Evolutionary conservation across 2,113 vertebrate genomes (phyloP).

Genomic region (Onychorhynchus coronatus): DNA sequence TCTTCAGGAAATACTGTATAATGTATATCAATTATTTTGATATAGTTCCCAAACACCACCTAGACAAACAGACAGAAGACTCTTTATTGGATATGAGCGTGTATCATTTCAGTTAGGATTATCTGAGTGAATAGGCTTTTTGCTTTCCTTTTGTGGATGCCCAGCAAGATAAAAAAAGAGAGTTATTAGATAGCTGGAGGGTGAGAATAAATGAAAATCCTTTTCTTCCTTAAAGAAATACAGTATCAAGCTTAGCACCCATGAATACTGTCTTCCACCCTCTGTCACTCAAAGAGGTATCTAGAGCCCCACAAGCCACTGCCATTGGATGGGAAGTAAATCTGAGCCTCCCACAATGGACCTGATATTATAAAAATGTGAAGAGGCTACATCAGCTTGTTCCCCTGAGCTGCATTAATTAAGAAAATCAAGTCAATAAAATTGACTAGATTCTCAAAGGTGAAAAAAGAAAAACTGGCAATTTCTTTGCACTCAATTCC

Average conservation of each 20-base stretch:
- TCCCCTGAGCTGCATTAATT: neutral
- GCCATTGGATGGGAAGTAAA: neutral
- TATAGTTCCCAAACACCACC: neutral
- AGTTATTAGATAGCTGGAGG: neutral
- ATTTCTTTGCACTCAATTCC: neutral
- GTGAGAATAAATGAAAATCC: neutral
- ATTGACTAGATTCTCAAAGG: neutral
- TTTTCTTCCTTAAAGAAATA: neutral
- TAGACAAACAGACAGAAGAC: neutral
- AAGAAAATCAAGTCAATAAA: neutral
- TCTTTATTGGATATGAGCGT: neutral
- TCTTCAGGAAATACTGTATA: neutral
- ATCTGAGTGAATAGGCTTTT: neutral
- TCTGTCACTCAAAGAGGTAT: neutral
- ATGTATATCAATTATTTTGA: neutral
- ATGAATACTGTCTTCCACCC: neutral
- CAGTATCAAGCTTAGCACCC: neutral
- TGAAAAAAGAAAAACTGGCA: neutral
- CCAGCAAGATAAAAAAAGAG: neutral
- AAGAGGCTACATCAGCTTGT: neutral
- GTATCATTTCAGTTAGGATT: neutral
- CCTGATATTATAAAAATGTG: neutral
- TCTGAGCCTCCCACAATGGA: neutral
- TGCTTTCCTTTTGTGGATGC: neutral
- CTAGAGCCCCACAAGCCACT: neutral